A percentile compares a stretch with the other conserved stretches of the same genome.
These are phyloP conservation scores for Scaptomyza graminum DNA, from an alignment of 1,140 invertebrate species.

Conservation along the genomic window DNA sequence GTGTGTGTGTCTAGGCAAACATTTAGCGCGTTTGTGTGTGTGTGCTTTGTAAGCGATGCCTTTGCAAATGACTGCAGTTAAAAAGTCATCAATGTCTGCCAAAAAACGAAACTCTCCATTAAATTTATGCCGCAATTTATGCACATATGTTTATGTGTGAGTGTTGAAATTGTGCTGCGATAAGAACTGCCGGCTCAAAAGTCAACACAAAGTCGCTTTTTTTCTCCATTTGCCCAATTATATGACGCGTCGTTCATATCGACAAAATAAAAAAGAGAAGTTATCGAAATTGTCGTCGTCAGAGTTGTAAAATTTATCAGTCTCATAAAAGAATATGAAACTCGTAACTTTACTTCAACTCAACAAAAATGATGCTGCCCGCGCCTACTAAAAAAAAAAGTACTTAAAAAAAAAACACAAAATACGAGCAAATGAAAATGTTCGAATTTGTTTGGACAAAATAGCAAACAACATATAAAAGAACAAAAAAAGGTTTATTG, in stretches of 20 bases:
- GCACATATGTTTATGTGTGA: conserved; percentile 24
- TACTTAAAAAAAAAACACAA: conserved; percentile 34
- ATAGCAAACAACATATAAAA: conserved; percentile 34
- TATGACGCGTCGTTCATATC: conserved; percentile 32
- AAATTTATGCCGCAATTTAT: conserved; percentile 70
- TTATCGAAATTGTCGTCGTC: conserved; percentile 46
- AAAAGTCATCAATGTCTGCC: conserved; percentile 81
- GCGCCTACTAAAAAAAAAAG: conserved; percentile 23
- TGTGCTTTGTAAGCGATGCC: conserved; percentile 41
- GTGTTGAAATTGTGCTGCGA: conserved; percentile 50
- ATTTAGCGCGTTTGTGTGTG: conserved; percentile 4
- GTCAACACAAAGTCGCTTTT: conserved; percentile 26
- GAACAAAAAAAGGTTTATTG: conserved; percentile 41
- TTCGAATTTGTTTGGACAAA: conserved; percentile 11
- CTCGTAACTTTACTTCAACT: conserved; percentile 10
- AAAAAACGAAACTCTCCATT: conserved; percentile 68
- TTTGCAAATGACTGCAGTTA: conserved; percentile 80
- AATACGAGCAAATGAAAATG: conserved; percentile 14
- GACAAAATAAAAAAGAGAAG: conserved; percentile 21
- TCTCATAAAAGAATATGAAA: conserved; percentile 44
- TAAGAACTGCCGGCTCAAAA: conserved; percentile 30
- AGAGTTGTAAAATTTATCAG: conserved; percentile 52
- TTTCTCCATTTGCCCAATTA: conserved; percentile 43
- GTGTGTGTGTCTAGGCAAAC: conserved; percentile 39
- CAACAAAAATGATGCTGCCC: conserved; percentile 37